These are phyloP conservation scores for Ormyrus pomaceus DNA, from an alignment of 2,888 invertebrate species.

Conservation along the genomic window DNA sequence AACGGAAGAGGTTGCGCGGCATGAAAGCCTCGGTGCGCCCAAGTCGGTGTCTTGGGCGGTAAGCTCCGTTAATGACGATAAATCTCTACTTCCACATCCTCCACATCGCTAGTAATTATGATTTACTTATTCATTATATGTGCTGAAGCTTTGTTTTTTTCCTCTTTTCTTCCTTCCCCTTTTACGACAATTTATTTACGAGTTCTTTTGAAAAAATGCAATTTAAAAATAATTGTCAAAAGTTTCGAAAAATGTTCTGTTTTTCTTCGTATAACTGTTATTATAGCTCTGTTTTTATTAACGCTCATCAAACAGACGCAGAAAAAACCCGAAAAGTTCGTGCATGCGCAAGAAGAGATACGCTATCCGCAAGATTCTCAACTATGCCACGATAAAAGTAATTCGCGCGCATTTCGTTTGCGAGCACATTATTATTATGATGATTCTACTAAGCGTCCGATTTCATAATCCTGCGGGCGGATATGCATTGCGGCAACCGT, in stretches of 20 bases:
- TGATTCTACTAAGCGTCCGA: constrained; percentile 15
- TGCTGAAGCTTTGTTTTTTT: not conserved
- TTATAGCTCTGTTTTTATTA: no score
- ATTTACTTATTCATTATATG: constrained; percentile 20
- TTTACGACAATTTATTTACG: no score
- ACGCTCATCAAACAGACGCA: no score
- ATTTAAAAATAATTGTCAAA: no score
- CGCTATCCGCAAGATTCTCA: no score
- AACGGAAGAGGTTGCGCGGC: constrained; percentile 63
- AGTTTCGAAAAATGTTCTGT: no score
- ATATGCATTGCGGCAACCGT: constrained; percentile 31
- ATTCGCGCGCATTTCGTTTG: not conserved
- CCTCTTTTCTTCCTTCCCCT: not conserved
- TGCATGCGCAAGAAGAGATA: no score
- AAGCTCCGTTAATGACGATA: constrained; percentile 49
- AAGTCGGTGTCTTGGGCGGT: not conserved
- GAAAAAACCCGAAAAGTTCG: no score
- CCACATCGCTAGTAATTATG: constrained; percentile 26
- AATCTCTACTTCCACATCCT: constrained; percentile 27
- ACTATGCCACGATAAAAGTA: not conserved
- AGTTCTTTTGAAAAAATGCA: no score
- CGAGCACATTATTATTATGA: constrained; percentile 5
- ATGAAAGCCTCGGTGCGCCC: not conserved
- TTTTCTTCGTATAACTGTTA: no score
- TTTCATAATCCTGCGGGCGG: constrained; percentile 38